Evolutionary conservation across 2,888 invertebrate genomes (phyloP).

Genomic region (Phortica magna): DNA sequence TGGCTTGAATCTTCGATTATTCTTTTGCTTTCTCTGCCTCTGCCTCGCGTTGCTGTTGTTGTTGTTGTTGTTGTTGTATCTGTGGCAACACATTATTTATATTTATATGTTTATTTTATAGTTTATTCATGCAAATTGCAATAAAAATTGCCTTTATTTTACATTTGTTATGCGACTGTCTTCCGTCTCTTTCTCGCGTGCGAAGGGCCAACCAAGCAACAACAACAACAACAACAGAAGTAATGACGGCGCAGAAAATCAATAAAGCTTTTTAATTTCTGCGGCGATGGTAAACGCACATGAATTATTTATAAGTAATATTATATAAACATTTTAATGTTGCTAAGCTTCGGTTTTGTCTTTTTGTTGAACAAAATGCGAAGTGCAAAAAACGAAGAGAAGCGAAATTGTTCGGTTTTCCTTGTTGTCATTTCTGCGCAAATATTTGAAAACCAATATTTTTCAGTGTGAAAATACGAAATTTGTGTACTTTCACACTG

Average conservation of each 20-base stretch:
- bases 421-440: constrained; percentile 52
- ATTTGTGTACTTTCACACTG: too few relatives aligned
- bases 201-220: neutral
- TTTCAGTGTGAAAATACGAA: too few relatives aligned
- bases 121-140: constrained; percentile 76
- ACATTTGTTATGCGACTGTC: constrained; percentile 49
- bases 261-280: constrained; percentile 54
- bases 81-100: constrained; percentile 73
- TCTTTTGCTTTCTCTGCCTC: constrained; percentile 39
- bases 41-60: constrained; percentile 45
- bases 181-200: neutral
- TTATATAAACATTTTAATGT: constrained; percentile 27
- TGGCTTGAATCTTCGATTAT: constrained; percentile 43
- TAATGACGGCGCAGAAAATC: constrained; percentile 54
- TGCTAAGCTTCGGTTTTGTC: constrained; percentile 39
- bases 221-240: neutral
- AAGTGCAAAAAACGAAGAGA: too few relatives aligned
- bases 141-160: constrained; percentile 70
- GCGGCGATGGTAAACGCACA: constrained; percentile 43
- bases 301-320: constrained; percentile 65
- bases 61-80: constrained; percentile 53
- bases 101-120: constrained; percentile 74
- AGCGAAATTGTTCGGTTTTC: constrained; percentile 41
- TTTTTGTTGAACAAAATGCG: too few relatives aligned
- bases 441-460: too few relatives aligned